Base-by-base conservation (phyloP, 2,797 vertebrate species). In the Limnodromus scolopaceus region DNA sequence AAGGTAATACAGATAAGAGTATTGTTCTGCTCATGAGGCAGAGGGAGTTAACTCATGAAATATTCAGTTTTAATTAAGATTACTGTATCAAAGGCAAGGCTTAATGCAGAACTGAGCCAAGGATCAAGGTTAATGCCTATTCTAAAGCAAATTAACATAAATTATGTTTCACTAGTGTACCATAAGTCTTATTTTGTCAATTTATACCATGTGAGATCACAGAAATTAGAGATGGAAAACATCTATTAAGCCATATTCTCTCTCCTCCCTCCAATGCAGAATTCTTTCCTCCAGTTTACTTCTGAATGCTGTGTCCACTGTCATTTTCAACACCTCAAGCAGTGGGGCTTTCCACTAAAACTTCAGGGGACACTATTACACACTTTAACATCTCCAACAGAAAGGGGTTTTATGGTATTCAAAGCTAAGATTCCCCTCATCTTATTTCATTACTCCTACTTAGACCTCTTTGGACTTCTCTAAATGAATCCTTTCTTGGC, bases 11-110 rank as follows among this genome's bases (percentile, higher is more conserved):
- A 91, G 93, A 80, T 79, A 95, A 94, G 19, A 95, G 24, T 49
- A 94, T 71, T 84, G 80, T 68, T 96, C 91, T 1, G 16, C 34
- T 92, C 27, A 79, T 43, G 84, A 95, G 36, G 83, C 88, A 84
- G 86, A 95, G 69, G 55, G 91, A 95, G 87, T 96, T 97, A 96
- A 96, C 94, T 95, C 91, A 96, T 90, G 75, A 96, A 97, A 97
- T 96, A 97, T 95, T 95, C 95, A 90, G 83, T 94, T 95, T 96
- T 97, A 95, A 97, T 97, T 96, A 96, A 93, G 91, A 97, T 97
- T 96, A 95, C 83, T 90, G 82, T 96, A 97, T 96, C 97, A 97
- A 97, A 97, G 94, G 87, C 96, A 96, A 90, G 63, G 90, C 79
- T 97, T 97, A 97, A 96, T 91, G 88, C 82, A 87, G 71, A 97